phyloP scores from a whole-genome alignment of 2,797 vertebrate genomes.

The Linurgus olivaceus region DNA sequence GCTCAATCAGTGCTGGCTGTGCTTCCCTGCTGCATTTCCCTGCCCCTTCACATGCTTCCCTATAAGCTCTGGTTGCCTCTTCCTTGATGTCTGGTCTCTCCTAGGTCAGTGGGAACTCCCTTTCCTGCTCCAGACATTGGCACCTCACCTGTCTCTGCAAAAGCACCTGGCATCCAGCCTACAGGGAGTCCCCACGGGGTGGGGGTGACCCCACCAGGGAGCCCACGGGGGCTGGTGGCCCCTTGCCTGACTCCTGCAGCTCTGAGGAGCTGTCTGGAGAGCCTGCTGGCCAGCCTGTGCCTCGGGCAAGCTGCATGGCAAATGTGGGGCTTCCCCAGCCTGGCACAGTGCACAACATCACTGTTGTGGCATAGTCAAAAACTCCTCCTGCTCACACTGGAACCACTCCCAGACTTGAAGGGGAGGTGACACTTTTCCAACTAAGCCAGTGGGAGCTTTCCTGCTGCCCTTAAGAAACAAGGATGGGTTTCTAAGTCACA shows the following conservation, averaged over 20 bases:
- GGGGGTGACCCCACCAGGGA: neutral
- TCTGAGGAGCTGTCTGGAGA: neutral
- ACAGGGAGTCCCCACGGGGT: fast-evolving
- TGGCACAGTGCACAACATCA: neutral
- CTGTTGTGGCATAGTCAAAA: neutral
- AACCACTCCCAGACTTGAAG: neutral
- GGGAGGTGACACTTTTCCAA: neutral
- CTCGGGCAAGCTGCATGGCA: neutral
- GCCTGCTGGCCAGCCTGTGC: neutral
- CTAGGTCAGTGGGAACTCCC: neutral
- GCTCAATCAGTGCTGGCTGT: neutral
- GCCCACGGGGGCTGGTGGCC: neutral
- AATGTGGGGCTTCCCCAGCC: neutral
- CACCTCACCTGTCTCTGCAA: neutral
- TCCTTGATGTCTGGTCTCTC: neutral
- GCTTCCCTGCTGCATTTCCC: neutral
- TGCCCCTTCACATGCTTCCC: neutral
- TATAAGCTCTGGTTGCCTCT: fast-evolving
- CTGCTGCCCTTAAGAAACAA: neutral
- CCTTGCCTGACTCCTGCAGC: neutral
- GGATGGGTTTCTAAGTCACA: neutral
- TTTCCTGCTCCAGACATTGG: neutral
- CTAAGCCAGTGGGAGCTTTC: neutral
- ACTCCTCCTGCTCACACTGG: neutral
- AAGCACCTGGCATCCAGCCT: neutral